Evolutionary conservation across 2,888 invertebrate species (phyloP).

Genomic region (Aricia artaxerxes): DNA sequence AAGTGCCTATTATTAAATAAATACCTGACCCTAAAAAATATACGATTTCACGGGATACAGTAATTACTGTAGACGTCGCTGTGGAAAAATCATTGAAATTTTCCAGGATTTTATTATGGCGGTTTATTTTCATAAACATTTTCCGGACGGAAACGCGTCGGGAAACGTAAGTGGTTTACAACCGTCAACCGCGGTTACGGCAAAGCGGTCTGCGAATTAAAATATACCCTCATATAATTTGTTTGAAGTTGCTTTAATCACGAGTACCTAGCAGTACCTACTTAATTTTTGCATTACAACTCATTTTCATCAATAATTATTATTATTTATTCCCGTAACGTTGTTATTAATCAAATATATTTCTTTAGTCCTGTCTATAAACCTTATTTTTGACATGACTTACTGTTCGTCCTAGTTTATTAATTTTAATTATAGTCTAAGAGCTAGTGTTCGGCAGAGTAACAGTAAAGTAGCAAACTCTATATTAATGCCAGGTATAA

Average conservation of each 20-base stretch:
- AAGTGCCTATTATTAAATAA: too few relatives aligned
- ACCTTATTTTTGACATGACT: too few relatives aligned
- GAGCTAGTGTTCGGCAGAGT: too few relatives aligned
- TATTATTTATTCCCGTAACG: too few relatives aligned
- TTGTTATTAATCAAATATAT: too few relatives aligned
- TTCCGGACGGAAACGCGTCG: neutral
- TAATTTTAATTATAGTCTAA: too few relatives aligned
- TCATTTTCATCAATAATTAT: too few relatives aligned
- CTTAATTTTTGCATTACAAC: too few relatives aligned
- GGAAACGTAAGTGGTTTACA: neutral
- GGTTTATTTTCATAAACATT: neutral
- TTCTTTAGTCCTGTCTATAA: too few relatives aligned
- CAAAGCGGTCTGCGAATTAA: neutral
- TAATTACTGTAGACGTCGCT: neutral
- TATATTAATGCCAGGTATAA: too few relatives aligned
- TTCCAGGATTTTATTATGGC: neutral
- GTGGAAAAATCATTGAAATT: neutral
- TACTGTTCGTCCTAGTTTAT: too few relatives aligned
- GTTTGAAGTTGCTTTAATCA: neutral
- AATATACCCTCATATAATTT: neutral
- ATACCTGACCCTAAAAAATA: neutral
- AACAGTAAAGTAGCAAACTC: too few relatives aligned
- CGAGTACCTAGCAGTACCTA: neutral
- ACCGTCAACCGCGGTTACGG: neutral
- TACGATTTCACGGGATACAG: neutral